Evolutionary conservation across 2,888 invertebrate species (phyloP).

Genomic region (Operophtera brumata): DNA sequence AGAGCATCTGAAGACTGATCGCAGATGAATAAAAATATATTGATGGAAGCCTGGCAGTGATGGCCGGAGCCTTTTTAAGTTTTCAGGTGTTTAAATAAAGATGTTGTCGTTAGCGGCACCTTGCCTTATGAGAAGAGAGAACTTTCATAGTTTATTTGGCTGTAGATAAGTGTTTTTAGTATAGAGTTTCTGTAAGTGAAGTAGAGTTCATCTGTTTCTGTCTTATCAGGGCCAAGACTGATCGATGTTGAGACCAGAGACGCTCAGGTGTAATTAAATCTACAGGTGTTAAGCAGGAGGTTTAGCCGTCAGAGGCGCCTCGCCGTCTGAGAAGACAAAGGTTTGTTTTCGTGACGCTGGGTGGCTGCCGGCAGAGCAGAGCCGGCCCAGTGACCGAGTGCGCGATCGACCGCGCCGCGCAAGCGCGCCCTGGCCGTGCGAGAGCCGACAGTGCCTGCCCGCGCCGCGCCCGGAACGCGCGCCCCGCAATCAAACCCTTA

Average conservation of each 20-base stretch:
- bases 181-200: not conserved
- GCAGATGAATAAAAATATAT: too few relatives aligned
- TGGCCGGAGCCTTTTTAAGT: too few relatives aligned
- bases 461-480: slow-evolving; percentile 61
- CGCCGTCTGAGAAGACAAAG: slow-evolving; percentile 73
- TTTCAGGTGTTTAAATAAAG: too few relatives aligned
- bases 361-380: slow-evolving; percentile 6
- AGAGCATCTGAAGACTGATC: too few relatives aligned
- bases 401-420: slow-evolving; percentile 71
- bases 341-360: slow-evolving; percentile 67
- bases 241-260: not conserved
- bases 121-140: too few relatives aligned
- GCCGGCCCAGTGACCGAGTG: slow-evolving; percentile 77
- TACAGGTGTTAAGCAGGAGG: slow-evolving; percentile 60
- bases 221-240: not conserved
- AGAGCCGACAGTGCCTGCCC: slow-evolving; percentile 50
- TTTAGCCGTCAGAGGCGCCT: slow-evolving; percentile 64
- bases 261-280: slow-evolving; percentile 37
- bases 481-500: slow-evolving; percentile 36
- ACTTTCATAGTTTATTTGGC: too few relatives aligned
- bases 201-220: not conserved
- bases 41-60: too few relatives aligned
- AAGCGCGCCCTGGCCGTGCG: slow-evolving; percentile 52
- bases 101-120: too few relatives aligned
- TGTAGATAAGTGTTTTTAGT: not conserved